Evolutionary conservation across 2,113 vertebrate species (phyloP).

Genomic region (Semicossyphus pulcher): DNA sequence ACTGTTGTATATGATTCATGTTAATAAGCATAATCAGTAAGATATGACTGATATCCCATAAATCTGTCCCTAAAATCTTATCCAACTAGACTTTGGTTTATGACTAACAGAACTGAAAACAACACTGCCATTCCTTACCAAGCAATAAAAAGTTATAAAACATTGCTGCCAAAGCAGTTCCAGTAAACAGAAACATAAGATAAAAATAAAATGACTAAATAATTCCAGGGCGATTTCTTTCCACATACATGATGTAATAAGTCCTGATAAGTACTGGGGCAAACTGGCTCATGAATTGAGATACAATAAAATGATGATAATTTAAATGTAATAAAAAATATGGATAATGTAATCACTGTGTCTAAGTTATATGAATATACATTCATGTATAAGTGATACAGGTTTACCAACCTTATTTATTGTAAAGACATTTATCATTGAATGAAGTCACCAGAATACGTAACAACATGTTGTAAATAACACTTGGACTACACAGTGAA

Average conservation of each 20-base stretch:
- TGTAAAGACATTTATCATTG: neutral
- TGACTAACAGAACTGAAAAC: constrained; percentile 14
- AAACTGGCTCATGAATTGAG: neutral
- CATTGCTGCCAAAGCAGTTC: constrained; percentile 16
- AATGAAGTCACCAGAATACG: neutral
- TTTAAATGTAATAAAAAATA: neutral
- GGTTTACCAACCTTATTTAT: neutral
- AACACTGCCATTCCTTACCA: neutral
- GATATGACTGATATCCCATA: neutral
- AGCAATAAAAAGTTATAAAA: constrained; percentile 33
- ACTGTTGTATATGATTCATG: too few species aligned
- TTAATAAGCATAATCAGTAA: neutral
- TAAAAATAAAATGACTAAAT: neutral
- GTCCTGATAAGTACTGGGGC: constrained; percentile 10
- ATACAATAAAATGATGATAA: neutral
- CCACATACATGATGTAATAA: neutral
- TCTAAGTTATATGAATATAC: too few species aligned
- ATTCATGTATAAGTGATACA: too few species aligned
- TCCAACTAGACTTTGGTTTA: constrained; percentile 78
- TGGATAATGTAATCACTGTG: neutral
- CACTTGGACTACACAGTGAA: too few species aligned
- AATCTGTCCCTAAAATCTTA: constrained; percentile 30
- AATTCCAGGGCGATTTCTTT: constrained; percentile 1
- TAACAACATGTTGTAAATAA: too few species aligned
- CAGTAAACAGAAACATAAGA: constrained; percentile 31